phyloP scores from a whole-genome alignment of 1,140 invertebrate species.

The Neelides sp. region DNA sequence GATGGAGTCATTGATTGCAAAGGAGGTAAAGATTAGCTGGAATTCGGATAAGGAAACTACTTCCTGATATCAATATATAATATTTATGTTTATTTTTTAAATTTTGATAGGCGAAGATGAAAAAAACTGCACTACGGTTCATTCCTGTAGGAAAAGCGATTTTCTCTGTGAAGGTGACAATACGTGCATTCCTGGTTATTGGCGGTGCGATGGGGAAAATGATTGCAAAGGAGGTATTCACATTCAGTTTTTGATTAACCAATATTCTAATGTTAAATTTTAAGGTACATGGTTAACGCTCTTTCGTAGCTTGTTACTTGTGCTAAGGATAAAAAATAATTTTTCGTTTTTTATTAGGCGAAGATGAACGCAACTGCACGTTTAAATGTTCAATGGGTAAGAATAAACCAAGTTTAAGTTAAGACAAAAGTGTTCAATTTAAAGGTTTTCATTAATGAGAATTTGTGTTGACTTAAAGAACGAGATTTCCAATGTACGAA shows the following conservation, averaged over 20 bases:
- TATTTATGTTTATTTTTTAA: too few species aligned
- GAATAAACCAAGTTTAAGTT: too few species aligned
- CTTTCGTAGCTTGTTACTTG: too few species aligned
- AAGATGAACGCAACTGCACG: conserved; percentile 48
- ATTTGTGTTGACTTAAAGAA: conserved; percentile 35
- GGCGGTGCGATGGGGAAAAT: conserved; percentile 67
- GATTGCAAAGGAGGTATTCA: conserved; percentile 44
- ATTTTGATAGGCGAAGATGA: conserved; percentile 14
- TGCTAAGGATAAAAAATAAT: too few species aligned
- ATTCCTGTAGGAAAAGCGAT: conserved; percentile 47
- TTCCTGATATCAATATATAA: too few species aligned
- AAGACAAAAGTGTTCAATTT: too few species aligned
- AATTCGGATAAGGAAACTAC: conserved; percentile 6
- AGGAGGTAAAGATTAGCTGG: conserved; percentile 63
- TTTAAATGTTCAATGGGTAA: conserved; percentile 22
- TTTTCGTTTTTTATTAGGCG: too few species aligned
- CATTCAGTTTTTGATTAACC: too few species aligned
- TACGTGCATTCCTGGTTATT: conserved; percentile 56
- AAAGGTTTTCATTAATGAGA: too few species aligned
- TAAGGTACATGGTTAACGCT: too few species aligned
- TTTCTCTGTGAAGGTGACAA: conserved; percentile 49
- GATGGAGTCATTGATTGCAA: conserved; percentile 72
- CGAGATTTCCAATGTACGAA: conserved; percentile 48
- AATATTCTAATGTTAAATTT: too few species aligned
- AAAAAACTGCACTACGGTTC: conserved; percentile 48